Base-by-base conservation (phyloP, 2,888 invertebrate species). In the Orthosia incerta region DNA sequence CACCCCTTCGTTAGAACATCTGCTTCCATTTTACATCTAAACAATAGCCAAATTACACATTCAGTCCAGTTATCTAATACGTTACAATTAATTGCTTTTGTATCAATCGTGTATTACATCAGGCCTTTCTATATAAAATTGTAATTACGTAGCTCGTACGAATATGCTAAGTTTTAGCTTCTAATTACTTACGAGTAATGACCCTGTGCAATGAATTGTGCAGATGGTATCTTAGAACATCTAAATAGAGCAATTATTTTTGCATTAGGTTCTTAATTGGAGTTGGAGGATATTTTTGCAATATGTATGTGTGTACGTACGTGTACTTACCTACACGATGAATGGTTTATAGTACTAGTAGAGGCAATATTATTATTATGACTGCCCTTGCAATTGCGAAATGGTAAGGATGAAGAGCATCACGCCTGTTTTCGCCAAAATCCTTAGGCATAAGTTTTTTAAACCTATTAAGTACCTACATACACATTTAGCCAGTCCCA, bases 21-120 rank as follows among this genome's bases (percentile, higher is more conserved):
- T 87, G 85, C 82, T 69, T 85, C 66, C 63, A 73, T 79, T 84
- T 74, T 71, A 79, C 70, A 76, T 76, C 63, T 82, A 86, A 87
- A 90, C 91, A 90, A 91, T 89, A 83, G 86, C 62, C 68, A 85
- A 88, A 89, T 91, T 88, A 90, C 77, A 90, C 69, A 86, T 88
- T 81, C 81, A 76, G 76, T 77, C 61, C 85, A 88, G 89, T 92
- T 90, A 91, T 86, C 88, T 90, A 91, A 91, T 87, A 76, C 72
- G 82, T 82, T 86, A 86, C 87, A 85, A 88, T 91, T 92, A 92
- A 91, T 92, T 88, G 86, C 85, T 84, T 85, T 84, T 83, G 86
- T 88, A 88, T 85, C 87, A 86, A 88, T 88, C 77, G 83, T 79
- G 81, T 74, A 82, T 86, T 84, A 76, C 86, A 75, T 86, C 80